A percentile compares a stretch with the other conserved stretches of the same genome.
Evolutionary conservation across 2,797 vertebrate genomes (phyloP).

Genomic region (Coracias cyanogaster): DNA sequence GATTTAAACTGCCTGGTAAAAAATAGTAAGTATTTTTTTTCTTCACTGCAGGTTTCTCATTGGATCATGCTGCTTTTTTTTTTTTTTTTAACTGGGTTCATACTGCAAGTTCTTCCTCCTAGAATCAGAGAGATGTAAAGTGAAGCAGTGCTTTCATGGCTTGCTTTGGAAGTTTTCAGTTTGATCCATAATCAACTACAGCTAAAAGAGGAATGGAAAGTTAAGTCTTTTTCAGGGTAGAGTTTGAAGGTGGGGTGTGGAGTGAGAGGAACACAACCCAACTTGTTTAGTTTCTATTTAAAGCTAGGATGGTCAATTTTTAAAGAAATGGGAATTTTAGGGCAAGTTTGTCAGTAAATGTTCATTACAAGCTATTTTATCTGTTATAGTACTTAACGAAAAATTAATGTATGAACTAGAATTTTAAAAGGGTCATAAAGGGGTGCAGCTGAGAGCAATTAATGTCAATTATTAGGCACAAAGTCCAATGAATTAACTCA

Average conservation of each 20-base stretch:
- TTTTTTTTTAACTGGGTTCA: background rate
- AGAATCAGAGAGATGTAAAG: background rate
- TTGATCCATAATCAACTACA: background rate
- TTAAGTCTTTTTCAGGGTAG: background rate
- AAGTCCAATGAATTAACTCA: background rate
- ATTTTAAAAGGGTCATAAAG: background rate
- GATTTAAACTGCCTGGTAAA: conserved; percentile 73
- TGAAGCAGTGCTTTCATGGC: background rate
- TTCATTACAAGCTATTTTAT: background rate
- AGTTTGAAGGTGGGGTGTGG: background rate
- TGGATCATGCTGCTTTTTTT: background rate
- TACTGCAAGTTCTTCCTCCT: background rate
- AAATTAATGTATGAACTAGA: background rate
- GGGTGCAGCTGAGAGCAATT: background rate
- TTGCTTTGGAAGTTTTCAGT: background rate
- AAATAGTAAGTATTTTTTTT: conserved; percentile 77
- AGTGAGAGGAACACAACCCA: background rate
- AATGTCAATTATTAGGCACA: background rate
- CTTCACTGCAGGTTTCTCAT: background rate
- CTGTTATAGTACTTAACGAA: background rate
- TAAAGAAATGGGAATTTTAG: background rate
- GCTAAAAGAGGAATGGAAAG: background rate
- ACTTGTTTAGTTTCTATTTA: background rate
- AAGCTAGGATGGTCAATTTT: background rate
- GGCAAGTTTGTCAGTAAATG: background rate